Evolutionary conservation across 1,140 invertebrate genomes (phyloP), one percentile per base, ranked within the genome.

Genomic region (Thalassaphorura encarpata): DNA sequence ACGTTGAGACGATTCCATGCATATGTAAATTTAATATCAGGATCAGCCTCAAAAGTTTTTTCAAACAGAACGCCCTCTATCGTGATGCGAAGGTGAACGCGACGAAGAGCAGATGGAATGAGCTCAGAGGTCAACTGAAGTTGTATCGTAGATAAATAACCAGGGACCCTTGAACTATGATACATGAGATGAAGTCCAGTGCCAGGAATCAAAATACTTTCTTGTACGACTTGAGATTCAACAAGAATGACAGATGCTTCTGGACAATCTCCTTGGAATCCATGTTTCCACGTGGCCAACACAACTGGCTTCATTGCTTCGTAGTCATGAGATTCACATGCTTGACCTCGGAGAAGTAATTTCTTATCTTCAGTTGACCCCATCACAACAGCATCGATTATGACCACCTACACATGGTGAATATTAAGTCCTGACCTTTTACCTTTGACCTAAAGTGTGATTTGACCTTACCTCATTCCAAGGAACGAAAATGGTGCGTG

Each of bases 1-100:
- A 95, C 90, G 69, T 98, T 97, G 2, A 90, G 73, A 58, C 92
- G 78, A 69, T 97, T 93, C 95, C 94, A 97, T 0, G 90, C 84
- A 69, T 94, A 97, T 0, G 91, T 95, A 68, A 92, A 96, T 69
- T 93, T 95, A 42, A 97, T 91, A 11, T 89, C 82, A 1, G 90
- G 88, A 73, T 96, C 91, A 0, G 94, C 93, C 71, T 97, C 93
- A 68, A 97, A 96, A 0, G 80, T 81, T 68, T 90, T 91, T 67
- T 96, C 87, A 66, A 93, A 92, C 0, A 92, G 73, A 43, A 89
- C 89, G 16, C 95, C 95, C 72, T 97, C 90, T 51, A 97, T 92
- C 0, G 87, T 90, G 33, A 94, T 95, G 56, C 85, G 75, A 27
- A 97, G 73, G 69, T 95, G 89, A 51, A 97, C 91, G 0, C 90